These are phyloP conservation scores for Colostygia pectinataria DNA, from an alignment of 2,888 invertebrate genomes.

Conservation along the genomic window DNA sequence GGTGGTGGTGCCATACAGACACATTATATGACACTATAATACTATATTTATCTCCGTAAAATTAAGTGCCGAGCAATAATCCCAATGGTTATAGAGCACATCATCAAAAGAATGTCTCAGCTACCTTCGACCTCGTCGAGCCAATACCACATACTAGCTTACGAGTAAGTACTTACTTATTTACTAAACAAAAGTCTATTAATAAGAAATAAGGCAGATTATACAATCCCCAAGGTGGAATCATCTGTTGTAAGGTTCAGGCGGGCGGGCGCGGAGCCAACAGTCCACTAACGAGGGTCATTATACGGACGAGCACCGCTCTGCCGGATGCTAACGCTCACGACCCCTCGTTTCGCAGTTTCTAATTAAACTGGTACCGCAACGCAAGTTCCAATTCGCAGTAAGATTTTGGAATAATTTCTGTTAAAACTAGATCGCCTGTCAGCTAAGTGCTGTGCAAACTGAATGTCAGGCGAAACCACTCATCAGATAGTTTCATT, in stretches of 20 bases:
- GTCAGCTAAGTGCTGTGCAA: neutral
- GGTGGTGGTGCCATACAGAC: too few species aligned
- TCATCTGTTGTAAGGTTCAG: slow-evolving; percentile 20
- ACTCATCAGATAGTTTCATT: too few species aligned
- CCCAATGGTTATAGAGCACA: too few species aligned
- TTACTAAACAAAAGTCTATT: slow-evolving; percentile 2
- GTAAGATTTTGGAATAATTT: slow-evolving; percentile 19
- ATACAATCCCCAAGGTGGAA: slow-evolving; percentile 5
- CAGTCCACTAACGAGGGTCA: slow-evolving; percentile 60
- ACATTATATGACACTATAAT: too few species aligned
- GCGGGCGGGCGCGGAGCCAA: slow-evolving; percentile 43
- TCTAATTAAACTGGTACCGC: slow-evolving; percentile 33
- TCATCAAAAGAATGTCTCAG: too few species aligned
- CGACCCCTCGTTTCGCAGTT: slow-evolving; percentile 38
- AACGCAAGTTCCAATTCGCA: slow-evolving; percentile 20
- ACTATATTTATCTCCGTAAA: too few species aligned
- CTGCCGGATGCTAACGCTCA: slow-evolving; percentile 44
- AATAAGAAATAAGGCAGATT: slow-evolving; percentile 17
- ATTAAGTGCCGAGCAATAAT: too few species aligned
- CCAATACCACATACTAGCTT: too few species aligned
- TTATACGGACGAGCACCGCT: slow-evolving; percentile 57
- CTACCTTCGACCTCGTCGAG: too few species aligned
- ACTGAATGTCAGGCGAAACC: too few species aligned
- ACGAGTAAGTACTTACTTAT: too few species aligned
- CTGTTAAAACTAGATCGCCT: slow-evolving; percentile 1